A percentile compares a stretch with the other conserved stretches of the same genome.
phyloP scores from a whole-genome alignment of 2,888 invertebrate species.

The Alloscopus bannaensis region DNA sequence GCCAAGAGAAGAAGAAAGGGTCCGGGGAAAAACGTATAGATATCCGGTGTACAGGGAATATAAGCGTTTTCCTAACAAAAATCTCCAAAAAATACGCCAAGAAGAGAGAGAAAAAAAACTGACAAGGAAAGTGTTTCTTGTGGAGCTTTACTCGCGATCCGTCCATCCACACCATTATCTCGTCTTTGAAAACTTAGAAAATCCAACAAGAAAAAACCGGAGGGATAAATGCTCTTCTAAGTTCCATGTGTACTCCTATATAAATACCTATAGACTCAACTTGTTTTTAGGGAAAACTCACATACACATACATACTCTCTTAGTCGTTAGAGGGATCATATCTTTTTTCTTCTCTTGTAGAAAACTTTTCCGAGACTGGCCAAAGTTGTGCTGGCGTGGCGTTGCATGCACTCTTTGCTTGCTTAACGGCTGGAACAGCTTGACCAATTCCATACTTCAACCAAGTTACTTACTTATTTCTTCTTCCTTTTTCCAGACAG shows the following conservation, averaged over 20 bases:
- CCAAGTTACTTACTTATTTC: slow-evolving; percentile 65
- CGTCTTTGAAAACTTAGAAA: slow-evolving; percentile 57
- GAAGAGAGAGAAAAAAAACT: slow-evolving; percentile 43
- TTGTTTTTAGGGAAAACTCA: too few species aligned
- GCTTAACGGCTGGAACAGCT: slow-evolving; percentile 63
- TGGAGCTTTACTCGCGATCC: slow-evolving; percentile 56
- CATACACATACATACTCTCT: background rate
- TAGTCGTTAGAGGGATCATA: slow-evolving; percentile 25
- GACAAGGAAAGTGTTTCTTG: slow-evolving; percentile 58
- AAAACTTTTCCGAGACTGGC: slow-evolving; percentile 15
- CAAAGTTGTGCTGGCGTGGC: slow-evolving; percentile 42
- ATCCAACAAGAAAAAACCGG: slow-evolving; percentile 24
- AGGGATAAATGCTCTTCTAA: slow-evolving; percentile 37
- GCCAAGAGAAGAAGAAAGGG: slow-evolving; percentile 1
- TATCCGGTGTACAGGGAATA: too few species aligned
- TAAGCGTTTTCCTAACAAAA: too few species aligned
- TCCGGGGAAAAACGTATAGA: slow-evolving; percentile 30
- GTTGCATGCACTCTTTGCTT: slow-evolving; percentile 57
- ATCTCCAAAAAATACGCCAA: too few species aligned
- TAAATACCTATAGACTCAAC: too few species aligned
- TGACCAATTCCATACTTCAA: slow-evolving; percentile 72
- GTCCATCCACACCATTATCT: slow-evolving; percentile 59
- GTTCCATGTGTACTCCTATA: too few species aligned
- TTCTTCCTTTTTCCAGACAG: slow-evolving; percentile 47
- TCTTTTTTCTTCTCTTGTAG: background rate